Evolutionary conservation across 2,113 vertebrate species (phyloP), one percentile per base, ranked within the genome.

Genomic region (Brevimyrus niger): DNA sequence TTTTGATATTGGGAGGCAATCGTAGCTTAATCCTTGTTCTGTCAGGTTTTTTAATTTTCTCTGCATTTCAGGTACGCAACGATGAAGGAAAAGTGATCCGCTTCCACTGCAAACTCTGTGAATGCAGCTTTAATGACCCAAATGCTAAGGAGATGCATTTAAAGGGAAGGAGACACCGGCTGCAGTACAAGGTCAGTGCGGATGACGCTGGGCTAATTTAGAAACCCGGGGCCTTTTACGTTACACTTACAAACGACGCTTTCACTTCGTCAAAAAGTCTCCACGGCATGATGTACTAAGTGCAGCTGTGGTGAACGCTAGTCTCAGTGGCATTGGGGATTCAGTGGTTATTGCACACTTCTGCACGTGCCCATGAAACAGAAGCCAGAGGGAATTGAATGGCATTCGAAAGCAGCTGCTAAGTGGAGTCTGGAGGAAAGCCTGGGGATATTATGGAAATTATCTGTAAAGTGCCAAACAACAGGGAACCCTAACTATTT

Each of bases 141-240:
- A 99, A 99, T 89, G 98, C 98, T 35, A 99, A 99, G 92, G 98
- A 99, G 91, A 99, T 99, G 98, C 98, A 99, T 89, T 94, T 99
- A 35, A 99, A 99, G 94, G 98, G 98, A 21, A 95, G 98, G 21
- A 92, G 98, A 27, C 98, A 99, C 93, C 96, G 98, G 44, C 96
- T 99, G 88, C 98, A 99, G 1, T 99, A 99, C 92, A 99, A 99
- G 97, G 98, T 98, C 87, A 91, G 95, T 93, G 3, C 48, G 13
- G 51, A 17, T 15, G 65, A 73, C 3, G 3, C n/a, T 35, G 11
- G 65, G 10, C 27, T n/a, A n/a, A 35, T 11, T 80, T 6, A 3
- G 31, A 42, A 42, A 42, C 31, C 73, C 2, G 15, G 31, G 35
- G 6, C 17, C 5, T 17, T 76, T 31, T 73, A 7, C 4, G 31